These are phyloP conservation scores for Psylliodes chrysocephalus DNA, from an alignment of 2,888 invertebrate species.

Conservation along the genomic window DNA sequence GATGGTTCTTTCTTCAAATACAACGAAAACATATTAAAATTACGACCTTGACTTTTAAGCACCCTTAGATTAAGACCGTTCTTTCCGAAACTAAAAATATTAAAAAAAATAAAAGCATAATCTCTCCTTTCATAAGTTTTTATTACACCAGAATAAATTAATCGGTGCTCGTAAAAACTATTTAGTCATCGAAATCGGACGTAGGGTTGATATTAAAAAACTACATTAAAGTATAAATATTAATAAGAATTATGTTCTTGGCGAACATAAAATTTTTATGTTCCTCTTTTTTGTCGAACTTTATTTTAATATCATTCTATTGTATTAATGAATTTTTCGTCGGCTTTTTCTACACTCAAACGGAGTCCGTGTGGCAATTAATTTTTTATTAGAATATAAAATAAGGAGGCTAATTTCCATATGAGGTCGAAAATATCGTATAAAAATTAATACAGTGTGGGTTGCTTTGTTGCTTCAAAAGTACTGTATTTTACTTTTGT, in stretches of 20 bases:
- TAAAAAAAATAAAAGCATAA: slow-evolving; percentile 8
- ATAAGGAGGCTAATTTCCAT: slow-evolving; percentile 55
- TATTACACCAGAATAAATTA: slow-evolving; percentile 25
- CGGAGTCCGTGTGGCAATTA: slow-evolving; percentile 54
- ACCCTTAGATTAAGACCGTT: slow-evolving; percentile 2
- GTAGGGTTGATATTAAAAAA: slow-evolving; percentile 47
- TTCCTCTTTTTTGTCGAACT: slow-evolving; percentile 46
- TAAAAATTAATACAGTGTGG: not conserved
- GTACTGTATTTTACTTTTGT: not conserved
- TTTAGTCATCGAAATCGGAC: slow-evolving; percentile 31
- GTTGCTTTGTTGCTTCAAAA: not conserved
- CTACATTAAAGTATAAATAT: slow-evolving; percentile 56
- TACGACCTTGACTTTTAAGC: slow-evolving; percentile 3
- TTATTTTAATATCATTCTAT: slow-evolving; percentile 56
- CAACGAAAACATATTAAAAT: slow-evolving; percentile 4
- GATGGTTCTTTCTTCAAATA: slow-evolving; percentile 8
- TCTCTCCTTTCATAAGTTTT: slow-evolving; percentile 9
- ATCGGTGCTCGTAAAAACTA: slow-evolving; percentile 22
- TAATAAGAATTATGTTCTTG: slow-evolving; percentile 57
- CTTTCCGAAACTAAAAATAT: slow-evolving; percentile 2
- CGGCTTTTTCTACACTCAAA: slow-evolving; percentile 38
- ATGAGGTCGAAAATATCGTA: slow-evolving; percentile 24
- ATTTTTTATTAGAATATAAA: slow-evolving; percentile 57
- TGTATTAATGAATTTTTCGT: slow-evolving; percentile 56
- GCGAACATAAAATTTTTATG: slow-evolving; percentile 56